phyloP scores from a whole-genome alignment of 2,888 invertebrate genomes.

The Marronus borbonicus region DNA sequence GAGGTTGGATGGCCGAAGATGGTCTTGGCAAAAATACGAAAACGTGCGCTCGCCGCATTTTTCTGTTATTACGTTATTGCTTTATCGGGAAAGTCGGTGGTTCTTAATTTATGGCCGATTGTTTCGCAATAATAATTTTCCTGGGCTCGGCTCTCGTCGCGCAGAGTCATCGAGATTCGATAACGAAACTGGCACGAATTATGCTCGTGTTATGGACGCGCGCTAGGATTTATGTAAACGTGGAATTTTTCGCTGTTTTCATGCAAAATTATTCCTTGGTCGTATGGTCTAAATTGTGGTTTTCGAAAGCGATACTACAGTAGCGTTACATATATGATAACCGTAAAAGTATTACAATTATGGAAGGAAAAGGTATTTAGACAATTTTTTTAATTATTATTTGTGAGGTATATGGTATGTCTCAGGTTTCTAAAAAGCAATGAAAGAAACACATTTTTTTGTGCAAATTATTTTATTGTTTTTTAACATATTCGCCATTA shows the following conservation, averaged over 20 bases:
- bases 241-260: slow-evolving; percentile 20
- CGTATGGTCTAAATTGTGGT: no score
- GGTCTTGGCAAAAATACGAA: slow-evolving; percentile 32
- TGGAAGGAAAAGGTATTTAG: no score
- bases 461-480: no score
- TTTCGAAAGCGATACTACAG: no score
- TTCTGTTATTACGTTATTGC: slow-evolving; percentile 49
- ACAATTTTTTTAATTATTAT: no score
- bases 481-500: no score
- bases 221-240: slow-evolving; percentile 27
- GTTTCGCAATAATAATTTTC: slow-evolving; percentile 46
- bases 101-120: slow-evolving; percentile 44
- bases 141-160: slow-evolving; percentile 14
- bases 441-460: no score
- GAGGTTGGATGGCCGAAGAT: slow-evolving; percentile 36
- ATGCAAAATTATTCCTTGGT: slow-evolving; percentile 8
- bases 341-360: no score
- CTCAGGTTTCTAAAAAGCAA: no score
- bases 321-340: no score
- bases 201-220: slow-evolving; percentile 32
- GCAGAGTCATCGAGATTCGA: slow-evolving; percentile 35
- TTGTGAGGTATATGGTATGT: no score
- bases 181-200: slow-evolving; percentile 43
- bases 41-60: slow-evolving; percentile 48
- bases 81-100: slow-evolving; percentile 47